Conservation (phyloP, 2,113 vertebrate genomes). For the Phyllostomus discolor region DNA sequence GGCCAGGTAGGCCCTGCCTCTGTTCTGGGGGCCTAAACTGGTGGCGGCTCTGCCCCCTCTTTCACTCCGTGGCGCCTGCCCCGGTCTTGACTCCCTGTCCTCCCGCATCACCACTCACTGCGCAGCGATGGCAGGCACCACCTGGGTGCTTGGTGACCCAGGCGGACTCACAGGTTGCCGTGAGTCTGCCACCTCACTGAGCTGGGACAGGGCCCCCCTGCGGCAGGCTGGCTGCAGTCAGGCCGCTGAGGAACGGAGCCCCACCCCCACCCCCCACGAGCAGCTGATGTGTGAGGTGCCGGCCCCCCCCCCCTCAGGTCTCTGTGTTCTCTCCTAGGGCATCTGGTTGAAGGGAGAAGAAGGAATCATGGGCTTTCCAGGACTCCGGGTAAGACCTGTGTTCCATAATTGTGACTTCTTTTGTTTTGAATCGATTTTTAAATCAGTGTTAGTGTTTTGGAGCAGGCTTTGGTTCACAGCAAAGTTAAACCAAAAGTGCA, state of each 20-base stretch:
- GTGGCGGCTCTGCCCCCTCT: rapidly evolving
- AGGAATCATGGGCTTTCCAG: conserved; percentile 87
- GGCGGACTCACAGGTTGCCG: not conserved
- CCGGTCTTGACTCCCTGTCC: rapidly evolving
- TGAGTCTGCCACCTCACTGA: rapidly evolving
- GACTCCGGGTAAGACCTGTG: conserved; percentile 82
- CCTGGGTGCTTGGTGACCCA: rapidly evolving
- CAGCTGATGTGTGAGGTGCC: rapidly evolving
- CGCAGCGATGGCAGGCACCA: rapidly evolving
- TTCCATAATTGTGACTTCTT: rapidly evolving
- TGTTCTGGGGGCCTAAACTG: not conserved
- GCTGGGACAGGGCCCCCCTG: rapidly evolving
- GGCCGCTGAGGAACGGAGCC: not conserved
- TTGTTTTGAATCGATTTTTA: not conserved
- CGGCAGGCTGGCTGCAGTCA: not conserved
- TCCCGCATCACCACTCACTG: rapidly evolving
- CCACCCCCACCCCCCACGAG: too few species aligned
- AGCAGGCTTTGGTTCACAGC: not conserved
- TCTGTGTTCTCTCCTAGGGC: conserved; percentile 49
- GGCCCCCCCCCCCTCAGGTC: not conserved
- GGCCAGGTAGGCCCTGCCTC: not conserved
- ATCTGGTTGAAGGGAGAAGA: conserved; percentile 85
- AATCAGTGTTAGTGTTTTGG: not conserved
- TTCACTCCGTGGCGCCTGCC: rapidly evolving
- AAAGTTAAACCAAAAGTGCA: not conserved